A percentile compares a stretch with the other conserved stretches of the same genome.
Evolutionary conservation across 2,113 vertebrate genomes (phyloP).

Genomic region (Paramormyrops kingsleyae): DNA sequence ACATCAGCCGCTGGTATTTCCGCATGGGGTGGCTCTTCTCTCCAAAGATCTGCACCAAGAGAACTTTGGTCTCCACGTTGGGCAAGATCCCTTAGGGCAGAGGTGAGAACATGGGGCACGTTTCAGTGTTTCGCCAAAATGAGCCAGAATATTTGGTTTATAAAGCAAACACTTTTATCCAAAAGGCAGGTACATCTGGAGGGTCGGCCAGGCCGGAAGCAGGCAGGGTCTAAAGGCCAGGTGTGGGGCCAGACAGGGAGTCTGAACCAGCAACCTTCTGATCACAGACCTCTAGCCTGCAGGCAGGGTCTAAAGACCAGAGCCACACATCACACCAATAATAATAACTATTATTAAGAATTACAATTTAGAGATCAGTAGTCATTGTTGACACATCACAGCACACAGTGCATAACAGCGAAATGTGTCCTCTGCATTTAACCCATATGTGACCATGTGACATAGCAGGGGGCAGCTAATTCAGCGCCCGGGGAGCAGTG

Average conservation of each 20-base stretch:
- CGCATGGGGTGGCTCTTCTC: constrained; percentile 69
- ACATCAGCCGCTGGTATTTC: constrained; percentile 75
- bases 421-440: too few species aligned
- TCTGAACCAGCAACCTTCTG: neutral
- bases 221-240: neutral
- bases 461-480: too few species aligned
- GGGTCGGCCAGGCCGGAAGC: neutral
- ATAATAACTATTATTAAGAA: too few species aligned
- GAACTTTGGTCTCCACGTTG: constrained; percentile 71
- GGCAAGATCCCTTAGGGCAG: constrained; percentile 67
- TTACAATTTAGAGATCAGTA: too few species aligned
- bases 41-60: constrained; percentile 77
- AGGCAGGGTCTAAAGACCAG: too few species aligned
- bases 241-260: neutral
- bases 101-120: neutral
- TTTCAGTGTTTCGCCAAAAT: neutral
- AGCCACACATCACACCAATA: neutral
- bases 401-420: too few species aligned
- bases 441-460: too few species aligned
- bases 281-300: neutral
- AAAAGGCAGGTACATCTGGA: neutral
- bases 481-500: too few species aligned
- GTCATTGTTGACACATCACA: too few species aligned
- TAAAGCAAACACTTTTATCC: neutral
- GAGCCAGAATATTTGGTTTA: neutral